Base-by-base conservation (phyloP, 2,888 invertebrate genomes). In the Serripes groenlandicus region DNA sequence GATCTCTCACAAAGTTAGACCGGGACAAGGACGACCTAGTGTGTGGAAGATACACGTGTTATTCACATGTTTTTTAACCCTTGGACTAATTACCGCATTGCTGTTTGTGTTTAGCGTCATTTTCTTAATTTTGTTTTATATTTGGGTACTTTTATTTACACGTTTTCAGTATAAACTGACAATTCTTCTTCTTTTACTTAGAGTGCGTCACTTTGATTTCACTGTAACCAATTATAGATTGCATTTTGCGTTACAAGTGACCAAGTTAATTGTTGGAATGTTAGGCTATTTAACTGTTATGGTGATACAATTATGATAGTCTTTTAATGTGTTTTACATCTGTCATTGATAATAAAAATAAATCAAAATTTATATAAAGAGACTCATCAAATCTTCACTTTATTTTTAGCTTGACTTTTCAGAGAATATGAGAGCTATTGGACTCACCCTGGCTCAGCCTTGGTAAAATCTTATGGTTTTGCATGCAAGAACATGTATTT, bases 161-260 rank as follows among this genome's bases (percentile, higher is more conserved):
- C 68, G 81, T 28, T 81, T 81, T 71, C 81, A 81, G 69, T 73
- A 70, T n/a, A 81, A 81, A 42, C 58, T 81, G n/a, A 37, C 73
- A 15, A 35, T 77, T 18, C 32, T 81, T 2, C 58, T 77, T 42
- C 23, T 81, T 15, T 34, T 74, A 37, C 37, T 81, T 5, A 56
- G 69, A 23, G 73, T 81, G 23, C 81, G 78, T 70, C 64, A 68
- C 23, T 74, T 81, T 81, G 81, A 81, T 49, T 81, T 77, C 15
- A 73, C 62, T 30, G 30, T 70, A 11, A 26, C 74, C 3, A 81
- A 81, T 26, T 28, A n/a, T 30, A 58, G 69, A 5, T 21, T 78
- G 64, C 56, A 77, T 35, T 66, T 81, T 18, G 23, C 26, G 7
- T 35, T 81, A 5, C 81, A 70, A 64, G 37, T 81, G 32, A 5